Evolutionary conservation across 1,140 invertebrate species (phyloP).

Genomic region (Latrodectus geometricus): DNA sequence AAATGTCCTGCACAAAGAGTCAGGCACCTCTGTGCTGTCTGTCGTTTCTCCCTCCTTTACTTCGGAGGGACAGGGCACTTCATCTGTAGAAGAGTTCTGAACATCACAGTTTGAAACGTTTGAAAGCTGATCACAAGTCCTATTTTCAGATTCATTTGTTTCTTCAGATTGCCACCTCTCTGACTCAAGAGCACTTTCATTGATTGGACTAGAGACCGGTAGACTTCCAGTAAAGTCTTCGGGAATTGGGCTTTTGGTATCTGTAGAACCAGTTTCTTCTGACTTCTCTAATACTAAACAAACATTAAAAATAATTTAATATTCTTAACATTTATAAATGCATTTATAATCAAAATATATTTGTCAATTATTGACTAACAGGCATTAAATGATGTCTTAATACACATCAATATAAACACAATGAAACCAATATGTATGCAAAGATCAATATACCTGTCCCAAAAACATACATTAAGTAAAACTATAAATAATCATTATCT

Average conservation of each 20-base stretch:
- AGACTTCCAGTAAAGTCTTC: slow-evolving; percentile 4
- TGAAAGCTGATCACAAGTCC: slow-evolving; percentile 43
- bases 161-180: slow-evolving; percentile 13
- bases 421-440: too few relatives aligned
- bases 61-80: background rate
- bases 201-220: slow-evolving; percentile 39
- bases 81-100: slow-evolving; percentile 3
- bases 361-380: too few relatives aligned
- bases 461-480: too few relatives aligned
- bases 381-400: too few relatives aligned
- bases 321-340: too few relatives aligned
- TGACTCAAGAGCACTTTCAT: background rate
- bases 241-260: slow-evolving; percentile 14
- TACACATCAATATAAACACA: too few relatives aligned
- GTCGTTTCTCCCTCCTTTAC: background rate
- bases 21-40: slow-evolving; percentile 17
- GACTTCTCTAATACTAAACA: slow-evolving; percentile 52
- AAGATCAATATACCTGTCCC: too few relatives aligned
- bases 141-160: slow-evolving; percentile 8
- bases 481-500: too few relatives aligned
- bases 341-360: too few relatives aligned
- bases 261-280: slow-evolving; percentile 19
- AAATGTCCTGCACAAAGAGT: slow-evolving; percentile 31
- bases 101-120: slow-evolving; percentile 52
- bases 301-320: background rate